Evolutionary conservation across 1,140 invertebrate species (phyloP).

Genomic region (Drosophila sproati): DNA sequence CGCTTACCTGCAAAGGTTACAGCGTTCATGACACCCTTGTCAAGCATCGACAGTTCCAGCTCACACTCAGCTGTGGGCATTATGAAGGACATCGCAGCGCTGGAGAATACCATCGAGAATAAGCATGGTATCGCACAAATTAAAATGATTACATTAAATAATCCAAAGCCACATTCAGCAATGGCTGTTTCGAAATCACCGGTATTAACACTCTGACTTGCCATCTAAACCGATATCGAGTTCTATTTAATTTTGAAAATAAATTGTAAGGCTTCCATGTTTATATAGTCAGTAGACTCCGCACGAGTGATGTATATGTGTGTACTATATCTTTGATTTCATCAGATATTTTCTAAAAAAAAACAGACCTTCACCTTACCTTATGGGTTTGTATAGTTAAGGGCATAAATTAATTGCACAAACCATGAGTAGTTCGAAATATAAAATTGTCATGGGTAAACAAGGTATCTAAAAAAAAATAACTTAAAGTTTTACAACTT

Average conservation of each 20-base stretch:
- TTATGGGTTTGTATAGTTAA: too few species aligned
- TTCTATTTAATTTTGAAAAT: slow-evolving; percentile 20
- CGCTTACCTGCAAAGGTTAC: slow-evolving; percentile 87
- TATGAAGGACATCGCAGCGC: slow-evolving; percentile 88
- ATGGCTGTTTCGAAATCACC: slow-evolving; percentile 88
- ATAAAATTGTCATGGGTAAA: too few species aligned
- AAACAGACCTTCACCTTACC: too few species aligned
- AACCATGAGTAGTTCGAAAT: too few species aligned
- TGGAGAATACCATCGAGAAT: slow-evolving; percentile 88
- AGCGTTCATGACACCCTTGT: slow-evolving; percentile 89
- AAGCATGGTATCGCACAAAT: slow-evolving; percentile 87
- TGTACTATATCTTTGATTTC: too few species aligned
- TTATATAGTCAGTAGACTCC: not conserved
- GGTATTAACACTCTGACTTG: not conserved
- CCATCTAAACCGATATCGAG: slow-evolving; percentile 23
- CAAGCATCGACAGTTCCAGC: slow-evolving; percentile 87
- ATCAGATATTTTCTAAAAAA: too few species aligned
- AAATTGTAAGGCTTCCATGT: not conserved
- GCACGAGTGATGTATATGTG: too few species aligned
- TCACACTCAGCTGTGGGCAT: slow-evolving; percentile 90
- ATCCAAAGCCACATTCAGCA: slow-evolving; percentile 87
- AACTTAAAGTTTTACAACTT: too few species aligned
- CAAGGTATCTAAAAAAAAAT: too few species aligned
- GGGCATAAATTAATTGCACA: too few species aligned
- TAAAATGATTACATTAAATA: slow-evolving; percentile 88